Conservation (phyloP, 1,140 invertebrate species). For the Euura lappo region DNA sequence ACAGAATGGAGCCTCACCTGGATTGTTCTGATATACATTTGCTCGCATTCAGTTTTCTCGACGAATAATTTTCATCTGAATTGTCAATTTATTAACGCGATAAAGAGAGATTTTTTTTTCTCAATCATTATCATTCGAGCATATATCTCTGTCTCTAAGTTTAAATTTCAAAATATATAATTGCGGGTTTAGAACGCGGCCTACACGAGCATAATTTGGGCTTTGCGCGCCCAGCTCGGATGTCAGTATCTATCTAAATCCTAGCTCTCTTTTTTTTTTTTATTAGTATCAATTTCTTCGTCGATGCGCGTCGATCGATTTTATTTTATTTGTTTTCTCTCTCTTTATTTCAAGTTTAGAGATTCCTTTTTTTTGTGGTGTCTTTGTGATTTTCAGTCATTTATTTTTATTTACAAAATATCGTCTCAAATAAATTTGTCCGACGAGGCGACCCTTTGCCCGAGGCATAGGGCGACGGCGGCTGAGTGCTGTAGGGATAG, state of each 20-base stretch:
- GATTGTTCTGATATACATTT: slow-evolving; percentile 42
- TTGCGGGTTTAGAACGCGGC: slow-evolving; percentile 59
- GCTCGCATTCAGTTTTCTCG: slow-evolving; percentile 50
- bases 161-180: slow-evolving; percentile 27
- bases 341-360: no score
- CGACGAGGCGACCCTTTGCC: slow-evolving; percentile 50
- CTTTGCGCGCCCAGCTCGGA: slow-evolving; percentile 60
- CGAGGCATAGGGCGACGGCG: slow-evolving; percentile 52
- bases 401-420: slow-evolving; percentile 43
- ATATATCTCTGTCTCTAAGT: slow-evolving; percentile 33
- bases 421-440: slow-evolving; percentile 52
- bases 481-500: slow-evolving; percentile 60
- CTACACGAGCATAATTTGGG: slow-evolving; percentile 52
- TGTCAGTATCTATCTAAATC: slow-evolving; percentile 19
- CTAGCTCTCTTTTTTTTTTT: slow-evolving; percentile 23
- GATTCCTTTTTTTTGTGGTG: no score
- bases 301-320: slow-evolving; percentile 51
- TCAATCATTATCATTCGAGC: slow-evolving; percentile 36
- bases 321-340: no score
- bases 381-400: no score
- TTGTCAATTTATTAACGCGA: no score
- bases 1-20: slow-evolving; percentile 58
- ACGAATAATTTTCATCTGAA: slow-evolving; percentile 11
- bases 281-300: slow-evolving; percentile 35
- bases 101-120: slow-evolving; percentile 17